phyloP scores from a whole-genome alignment of 2,888 invertebrate species.

The Cetonia aurata region DNA sequence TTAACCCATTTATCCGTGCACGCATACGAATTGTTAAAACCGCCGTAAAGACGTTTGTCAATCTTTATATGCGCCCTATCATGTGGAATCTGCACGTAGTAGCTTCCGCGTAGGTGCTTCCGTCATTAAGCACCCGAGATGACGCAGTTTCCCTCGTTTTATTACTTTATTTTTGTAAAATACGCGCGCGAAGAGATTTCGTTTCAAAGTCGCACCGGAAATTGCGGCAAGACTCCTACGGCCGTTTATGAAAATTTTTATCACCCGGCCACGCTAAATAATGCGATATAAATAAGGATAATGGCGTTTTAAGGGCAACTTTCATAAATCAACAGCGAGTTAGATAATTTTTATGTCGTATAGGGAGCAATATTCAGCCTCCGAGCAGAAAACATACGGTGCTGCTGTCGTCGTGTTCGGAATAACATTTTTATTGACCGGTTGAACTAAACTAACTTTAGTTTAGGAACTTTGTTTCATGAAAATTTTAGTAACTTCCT shows the following conservation, averaged over 20 bases:
- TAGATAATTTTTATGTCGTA: slow-evolving; percentile 6
- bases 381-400: too few species aligned
- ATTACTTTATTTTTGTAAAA: slow-evolving; percentile 22
- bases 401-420: too few species aligned
- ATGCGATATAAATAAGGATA: slow-evolving; percentile 14
- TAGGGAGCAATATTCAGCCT: too few species aligned
- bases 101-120: slow-evolving; percentile 10
- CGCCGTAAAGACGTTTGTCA: slow-evolving; percentile 8
- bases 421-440: too few species aligned
- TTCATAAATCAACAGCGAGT: neutral
- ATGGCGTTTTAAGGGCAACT: neutral
- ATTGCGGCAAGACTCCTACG: slow-evolving; percentile 4
- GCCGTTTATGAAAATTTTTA: slow-evolving; percentile 10
- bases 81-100: slow-evolving; percentile 4
- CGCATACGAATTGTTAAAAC: too few species aligned
- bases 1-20: too few species aligned
- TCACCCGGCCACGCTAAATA: slow-evolving; percentile 1
- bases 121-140: slow-evolving; percentile 5
- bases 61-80: slow-evolving; percentile 17
- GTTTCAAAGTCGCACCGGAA: slow-evolving; percentile 1
- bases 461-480: too few species aligned
- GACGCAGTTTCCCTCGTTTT: slow-evolving; percentile 2
- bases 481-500: too few species aligned
- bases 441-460: too few species aligned
- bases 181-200: neutral